Base-by-base conservation (phyloP, 2,888 invertebrate genomes). In the Tachina grossa region DNA sequence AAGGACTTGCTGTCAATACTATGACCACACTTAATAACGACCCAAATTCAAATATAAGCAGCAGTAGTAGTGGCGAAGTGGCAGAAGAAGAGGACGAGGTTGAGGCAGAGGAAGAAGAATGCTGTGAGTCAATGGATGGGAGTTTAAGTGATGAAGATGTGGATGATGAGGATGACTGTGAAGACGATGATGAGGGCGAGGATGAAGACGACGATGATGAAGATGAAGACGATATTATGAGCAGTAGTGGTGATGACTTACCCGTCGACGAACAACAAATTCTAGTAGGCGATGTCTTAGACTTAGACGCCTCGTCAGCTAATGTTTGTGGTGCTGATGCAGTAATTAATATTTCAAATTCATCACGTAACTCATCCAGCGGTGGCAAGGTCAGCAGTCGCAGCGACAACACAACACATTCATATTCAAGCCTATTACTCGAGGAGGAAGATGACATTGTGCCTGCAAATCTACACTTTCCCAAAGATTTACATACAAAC, bases 341-440 rank as follows among this genome's bases (percentile, higher is more conserved):
- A 80, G 85, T 79, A 14, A 71, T 78, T 39, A 89, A 91, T 65
- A 89, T 89, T 63, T 90, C 91, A 8, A 89, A 90, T 76, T 91
- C 92, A 74, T 92, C 92, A 6, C 90, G 91, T 47, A 90, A 91
- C 59, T 92, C 92, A n/a, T 92, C 91, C 31, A 90, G 91, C 3
- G 92, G 91, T 71, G 90, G 89, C 68, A 90, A 91, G 14, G 90
- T 89, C 41, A 91, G 92, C 57, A 89, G 90, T 86, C 89, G 90
- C 81, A 93, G 93, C 85, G 93, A 93, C 82, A 93, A 93, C 79
- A 93, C 93, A 71, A 92, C 93, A 49, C 93, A 93, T 84, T 93
- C 93, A 4, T 93, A 93, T 71, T 93, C 93, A 51, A 93, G 93
- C 88, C 88, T 93, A n/a, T 81, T 93, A 79, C 89, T 93, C 31